Evolutionary conservation across 2,797 vertebrate species (phyloP).

Genomic region (Epinephelus coioides): DNA sequence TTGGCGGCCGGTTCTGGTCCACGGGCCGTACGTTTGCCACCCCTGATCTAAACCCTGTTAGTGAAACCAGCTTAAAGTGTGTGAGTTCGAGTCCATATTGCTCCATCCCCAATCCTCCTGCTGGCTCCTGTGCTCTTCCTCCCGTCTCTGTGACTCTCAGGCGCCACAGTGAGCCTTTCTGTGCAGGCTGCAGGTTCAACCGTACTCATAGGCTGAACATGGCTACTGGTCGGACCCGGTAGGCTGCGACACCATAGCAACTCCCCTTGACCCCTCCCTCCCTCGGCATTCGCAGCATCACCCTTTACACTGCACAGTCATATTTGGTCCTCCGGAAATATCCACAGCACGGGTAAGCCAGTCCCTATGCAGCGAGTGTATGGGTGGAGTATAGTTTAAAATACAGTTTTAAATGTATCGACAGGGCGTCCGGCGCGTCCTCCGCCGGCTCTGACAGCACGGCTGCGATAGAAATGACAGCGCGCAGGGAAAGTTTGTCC

Average conservation of each 20-base stretch:
- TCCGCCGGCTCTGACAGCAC: constrained; percentile 50
- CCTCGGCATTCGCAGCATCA: constrained; percentile 83
- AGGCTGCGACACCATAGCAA: constrained; percentile 88
- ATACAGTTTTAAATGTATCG: constrained; percentile 80
- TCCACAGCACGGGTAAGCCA: constrained; percentile 89
- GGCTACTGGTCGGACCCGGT: constrained; percentile 85
- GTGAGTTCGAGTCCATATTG: constrained; percentile 2
- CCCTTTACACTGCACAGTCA: constrained; percentile 88
- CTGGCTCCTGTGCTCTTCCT: neutral
- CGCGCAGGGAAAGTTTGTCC: constrained; percentile 80
- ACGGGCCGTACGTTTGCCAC: too few species aligned
- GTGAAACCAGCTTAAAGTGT: too few species aligned
- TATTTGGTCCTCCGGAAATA: constrained; percentile 92
- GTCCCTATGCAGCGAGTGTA: constrained; percentile 84
- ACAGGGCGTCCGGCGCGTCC: constrained; percentile 62
- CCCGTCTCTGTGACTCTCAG: constrained; percentile 34
- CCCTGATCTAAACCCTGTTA: too few species aligned
- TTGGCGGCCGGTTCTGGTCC: too few species aligned
- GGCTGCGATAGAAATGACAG: constrained; percentile 42
- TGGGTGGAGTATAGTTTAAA: constrained; percentile 87
- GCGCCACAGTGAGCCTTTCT: constrained; percentile 29
- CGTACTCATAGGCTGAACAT: constrained; percentile 79
- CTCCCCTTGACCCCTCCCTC: constrained; percentile 86
- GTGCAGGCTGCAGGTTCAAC: constrained; percentile 79
- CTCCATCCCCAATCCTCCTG: neutral